Base-by-base conservation (phyloP, 2,113 vertebrate genomes). In the Brachirus orientalis region DNA sequence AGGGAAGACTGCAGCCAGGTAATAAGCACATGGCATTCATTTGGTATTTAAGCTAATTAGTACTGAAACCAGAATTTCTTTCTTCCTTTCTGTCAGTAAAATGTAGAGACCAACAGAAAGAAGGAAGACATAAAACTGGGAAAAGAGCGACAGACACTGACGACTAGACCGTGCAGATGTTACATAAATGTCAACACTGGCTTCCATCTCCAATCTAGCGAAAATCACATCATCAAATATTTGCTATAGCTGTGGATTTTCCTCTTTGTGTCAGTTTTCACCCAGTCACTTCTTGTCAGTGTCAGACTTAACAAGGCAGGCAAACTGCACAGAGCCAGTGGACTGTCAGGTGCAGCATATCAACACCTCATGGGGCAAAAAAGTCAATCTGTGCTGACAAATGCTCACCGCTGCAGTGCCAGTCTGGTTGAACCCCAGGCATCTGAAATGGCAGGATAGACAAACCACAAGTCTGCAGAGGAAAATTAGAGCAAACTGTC, bases 211-310 rank as follows among this genome's bases (percentile, higher is more conserved):
- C 82, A 82, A 81, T 87, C 84, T 74, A 63, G 72, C 47, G 18
- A 78, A 90, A 89, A 92, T 87, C 83, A 80, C 86, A 82, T 89
- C 79, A 86, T 88, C 89, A 92, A 91, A 91, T 91, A 93, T 92
- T 92, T 93, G 89, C 81, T 57, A 75, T 77, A 64, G 80, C 82
- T n/a, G 58, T 80, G 72, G 77, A 79, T 86, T 86, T 89, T 61
- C 48, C 67, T 74, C 61, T 64, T 55, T 74, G 73, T 75, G 82
- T 85, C 82, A 76, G 76, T 83, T 86, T 71, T 79, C 72, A 38
- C 61, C 64, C 69, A 80, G 88, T 88, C 80, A 54, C 70, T 82
- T 83, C 68, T 76, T 77, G 84, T 86, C 80, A 86, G 76, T 72
- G 79, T 91, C 90, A 87, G 78, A 77, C 68, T 80, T 89, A 88